Conservation (phyloP, 2,113 vertebrate genomes). For the Scortum barcoo region DNA sequence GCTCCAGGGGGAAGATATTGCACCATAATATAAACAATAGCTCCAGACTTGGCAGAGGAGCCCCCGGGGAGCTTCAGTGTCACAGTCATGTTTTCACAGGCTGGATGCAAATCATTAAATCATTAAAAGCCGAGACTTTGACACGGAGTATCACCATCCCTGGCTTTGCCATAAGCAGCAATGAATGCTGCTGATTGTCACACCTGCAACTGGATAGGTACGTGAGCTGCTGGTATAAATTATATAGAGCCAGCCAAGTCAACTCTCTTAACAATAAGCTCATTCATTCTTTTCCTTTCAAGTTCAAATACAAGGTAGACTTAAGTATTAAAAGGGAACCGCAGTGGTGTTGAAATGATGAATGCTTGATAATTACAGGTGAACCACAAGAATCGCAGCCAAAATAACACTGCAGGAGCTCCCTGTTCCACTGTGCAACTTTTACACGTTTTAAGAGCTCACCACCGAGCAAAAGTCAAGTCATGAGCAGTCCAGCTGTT, state of each 20-base stretch:
- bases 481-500: not conserved
- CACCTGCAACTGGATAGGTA: conserved; percentile 82
- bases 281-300: conserved; percentile 83
- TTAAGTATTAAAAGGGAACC: conserved; percentile 79
- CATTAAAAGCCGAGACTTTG: conserved; percentile 64
- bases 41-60: conserved; percentile 75
- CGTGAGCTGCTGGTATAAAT: conserved; percentile 74
- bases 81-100: conserved; percentile 80
- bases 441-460: conserved; percentile 6
- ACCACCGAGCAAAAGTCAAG: not conserved
- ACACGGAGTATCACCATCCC: conserved; percentile 71
- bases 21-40: conserved; percentile 81
- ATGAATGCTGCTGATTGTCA: conserved; percentile 81
- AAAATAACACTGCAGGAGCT: conserved; percentile 64
- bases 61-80: conserved; percentile 55
- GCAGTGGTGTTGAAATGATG: conserved; percentile 77
- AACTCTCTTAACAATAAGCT: conserved; percentile 77
- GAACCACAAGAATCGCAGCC: conserved; percentile 78
- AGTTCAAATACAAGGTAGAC: conserved; percentile 80
- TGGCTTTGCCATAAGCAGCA: conserved; percentile 55
- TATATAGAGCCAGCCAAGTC: conserved; percentile 74
- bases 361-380: conserved; percentile 83
- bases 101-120: conserved; percentile 74
- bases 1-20: conserved; percentile 69
- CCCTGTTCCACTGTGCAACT: conserved; percentile 26